Evolutionary conservation across 2,888 invertebrate species (phyloP).

Genomic region (Entomobrya proxima): DNA sequence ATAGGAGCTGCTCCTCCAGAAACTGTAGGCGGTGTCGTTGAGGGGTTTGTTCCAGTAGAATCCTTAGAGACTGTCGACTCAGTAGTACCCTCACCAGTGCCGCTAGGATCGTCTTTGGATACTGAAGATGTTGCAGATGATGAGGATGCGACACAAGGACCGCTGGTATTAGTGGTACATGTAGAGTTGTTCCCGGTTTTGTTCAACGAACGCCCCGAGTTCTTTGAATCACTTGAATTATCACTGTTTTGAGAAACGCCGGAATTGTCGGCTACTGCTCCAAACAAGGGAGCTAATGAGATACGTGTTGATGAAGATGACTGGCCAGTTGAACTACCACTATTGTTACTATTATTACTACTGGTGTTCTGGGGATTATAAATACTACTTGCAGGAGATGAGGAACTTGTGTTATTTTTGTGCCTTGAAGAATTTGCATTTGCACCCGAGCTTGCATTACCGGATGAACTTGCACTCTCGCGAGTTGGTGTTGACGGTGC

Average conservation of each 20-base stretch:
- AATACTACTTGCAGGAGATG: conserved; percentile 19
- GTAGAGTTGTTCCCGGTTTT: conserved; percentile 2
- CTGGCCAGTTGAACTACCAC: conserved; percentile 33
- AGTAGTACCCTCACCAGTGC: background rate
- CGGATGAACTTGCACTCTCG: conserved; percentile 36
- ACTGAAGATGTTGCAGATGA: background rate
- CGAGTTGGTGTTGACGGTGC: conserved; percentile 51
- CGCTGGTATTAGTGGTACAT: conserved; percentile 14
- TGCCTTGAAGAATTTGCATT: conserved; percentile 25
- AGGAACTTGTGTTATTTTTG: conserved; percentile 26
- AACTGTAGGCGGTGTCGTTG: background rate
- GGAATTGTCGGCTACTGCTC: conserved; percentile 38
- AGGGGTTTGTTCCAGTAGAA: conserved; percentile 48
- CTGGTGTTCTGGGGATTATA: background rate
- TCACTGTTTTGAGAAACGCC: conserved; percentile 49
- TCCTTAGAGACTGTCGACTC: conserved; percentile 38
- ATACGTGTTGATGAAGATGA: conserved; percentile 41
- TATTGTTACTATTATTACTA: conserved; percentile 21
- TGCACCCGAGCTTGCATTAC: conserved; percentile 17
- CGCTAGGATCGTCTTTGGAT: conserved; percentile 47
- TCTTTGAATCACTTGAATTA: conserved; percentile 60
- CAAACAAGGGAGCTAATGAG: conserved; percentile 55
- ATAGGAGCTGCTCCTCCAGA: background rate
- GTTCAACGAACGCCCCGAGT: conserved; percentile 29
- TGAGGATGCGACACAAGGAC: conserved; percentile 6